Evolutionary conservation across 2,888 invertebrate genomes (phyloP), one percentile per base, ranked within the genome.

Genomic region (Eurois occulta): DNA sequence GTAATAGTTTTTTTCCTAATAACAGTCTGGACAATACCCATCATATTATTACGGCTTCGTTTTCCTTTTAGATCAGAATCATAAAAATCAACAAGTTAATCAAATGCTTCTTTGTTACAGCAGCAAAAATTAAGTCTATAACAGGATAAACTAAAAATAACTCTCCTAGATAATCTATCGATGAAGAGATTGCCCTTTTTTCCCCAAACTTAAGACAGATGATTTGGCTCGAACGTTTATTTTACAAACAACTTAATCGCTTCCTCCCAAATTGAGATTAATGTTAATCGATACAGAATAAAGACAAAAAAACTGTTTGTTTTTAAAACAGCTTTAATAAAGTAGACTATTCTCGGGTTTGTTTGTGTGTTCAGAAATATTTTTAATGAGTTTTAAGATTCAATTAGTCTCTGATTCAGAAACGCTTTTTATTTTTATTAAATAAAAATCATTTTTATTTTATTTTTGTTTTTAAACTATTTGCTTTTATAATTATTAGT

Each of bases 181-280:
- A 81, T 67, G 70, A 67, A 84, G 46, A 58, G 43, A 79, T 84
- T 67, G 35, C n/a, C 24, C 35, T 10, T 68, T 64, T 76, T 80
- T 58, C 58, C 38, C 46, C 18, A 67, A 79, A 75, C 35, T 72
- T 84, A 70, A 84, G 75, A 84, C 38, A 35, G 60, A 86, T 71
- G 38, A 70, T 71, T 72, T 38, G 65, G 38, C 67, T 58, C 38
- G 1, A 91, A 91, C 90, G 89, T 93, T 93, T 92, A 92, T 93
- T 92, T 90, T 91, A 89, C 91, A 92, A 94, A 93, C 92, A 92
- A 91, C 92, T 93, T 92, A 91, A 93, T 93, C 92, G 90, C 86
- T 86, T 87, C 86, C 83, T 86, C 87, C 91, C 92, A 90, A 91
- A 95, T 95, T 94, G 93, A 94, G 94, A 95, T 94, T 92, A 94